phyloP scores from a whole-genome alignment of 1,140 invertebrate species.

The Tetranychus urticae region DNA sequence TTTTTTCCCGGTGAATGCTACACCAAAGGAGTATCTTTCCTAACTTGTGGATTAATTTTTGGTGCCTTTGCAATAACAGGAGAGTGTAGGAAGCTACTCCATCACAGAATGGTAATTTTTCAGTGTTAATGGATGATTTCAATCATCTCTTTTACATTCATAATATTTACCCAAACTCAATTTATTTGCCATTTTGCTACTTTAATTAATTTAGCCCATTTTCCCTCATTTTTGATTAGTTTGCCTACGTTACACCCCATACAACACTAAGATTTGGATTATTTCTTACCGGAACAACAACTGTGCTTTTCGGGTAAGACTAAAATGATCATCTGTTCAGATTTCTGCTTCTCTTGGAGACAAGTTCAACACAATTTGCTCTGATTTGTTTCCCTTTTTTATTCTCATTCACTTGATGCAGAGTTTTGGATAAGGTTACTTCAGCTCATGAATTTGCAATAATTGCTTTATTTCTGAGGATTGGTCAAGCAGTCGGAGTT shows the following conservation, averaged over 20 bases:
- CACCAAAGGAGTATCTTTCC: constrained; percentile 45
- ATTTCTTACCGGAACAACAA: constrained; percentile 42
- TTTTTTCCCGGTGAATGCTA: constrained; percentile 19
- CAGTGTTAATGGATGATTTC: too few species aligned
- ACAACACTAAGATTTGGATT: constrained; percentile 62
- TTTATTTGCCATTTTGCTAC: background rate
- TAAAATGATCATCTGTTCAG: too few species aligned
- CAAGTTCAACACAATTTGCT: too few species aligned
- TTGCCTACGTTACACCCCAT: constrained; percentile 30
- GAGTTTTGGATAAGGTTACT: constrained; percentile 49
- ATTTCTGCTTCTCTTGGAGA: too few species aligned
- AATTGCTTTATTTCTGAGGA: constrained; percentile 57
- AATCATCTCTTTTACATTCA: constrained; percentile 16
- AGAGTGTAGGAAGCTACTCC: constrained; percentile 64
- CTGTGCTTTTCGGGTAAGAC: constrained; percentile 36
- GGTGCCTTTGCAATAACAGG: constrained; percentile 58
- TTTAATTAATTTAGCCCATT: background rate
- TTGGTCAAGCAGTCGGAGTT: constrained; percentile 71
- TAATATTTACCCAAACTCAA: background rate
- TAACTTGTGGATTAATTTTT: constrained; percentile 74
- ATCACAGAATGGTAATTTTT: constrained; percentile 39
- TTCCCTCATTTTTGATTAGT: background rate
- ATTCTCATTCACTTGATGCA: background rate
- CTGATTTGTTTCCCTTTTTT: too few species aligned
- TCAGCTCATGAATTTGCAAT: constrained; percentile 55